Evolutionary conservation across 2,888 invertebrate genomes (phyloP).

Genomic region (Sphinx pinastri): DNA sequence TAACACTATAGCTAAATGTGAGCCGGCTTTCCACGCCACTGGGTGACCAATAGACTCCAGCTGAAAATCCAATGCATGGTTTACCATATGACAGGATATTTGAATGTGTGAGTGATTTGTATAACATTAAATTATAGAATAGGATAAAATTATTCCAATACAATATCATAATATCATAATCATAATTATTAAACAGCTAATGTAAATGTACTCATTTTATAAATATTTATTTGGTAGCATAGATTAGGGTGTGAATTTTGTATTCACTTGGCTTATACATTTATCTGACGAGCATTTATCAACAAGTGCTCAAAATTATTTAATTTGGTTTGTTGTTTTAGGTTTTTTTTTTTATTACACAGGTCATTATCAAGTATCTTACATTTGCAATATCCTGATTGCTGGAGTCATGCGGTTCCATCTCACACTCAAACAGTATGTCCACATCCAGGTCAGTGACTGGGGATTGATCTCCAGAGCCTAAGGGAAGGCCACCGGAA

Average conservation of each 20-base stretch:
- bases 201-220: too few relatives aligned
- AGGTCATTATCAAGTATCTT: constrained; percentile 36
- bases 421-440: constrained; percentile 76
- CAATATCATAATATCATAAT: too few relatives aligned
- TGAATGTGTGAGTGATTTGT: background rate
- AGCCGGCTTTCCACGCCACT: constrained; percentile 91
- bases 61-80: constrained; percentile 65
- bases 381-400: constrained; percentile 63
- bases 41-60: constrained; percentile 91
- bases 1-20: constrained; percentile 89
- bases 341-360: background rate
- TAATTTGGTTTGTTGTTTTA: too few relatives aligned
- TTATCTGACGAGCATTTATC: too few relatives aligned
- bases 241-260: too few relatives aligned
- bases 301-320: too few relatives aligned
- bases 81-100: background rate
- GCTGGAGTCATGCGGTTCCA: constrained; percentile 69
- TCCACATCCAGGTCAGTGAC: constrained; percentile 70
- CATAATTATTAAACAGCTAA: too few relatives aligned
- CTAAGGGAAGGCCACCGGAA: constrained; percentile 68
- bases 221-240: too few relatives aligned
- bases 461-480: constrained; percentile 61
- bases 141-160: too few relatives aligned
- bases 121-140: too few relatives aligned
- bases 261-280: too few relatives aligned